Base-by-base conservation (phyloP, 2,113 vertebrate species). In the Corythaixoides concolor region DNA sequence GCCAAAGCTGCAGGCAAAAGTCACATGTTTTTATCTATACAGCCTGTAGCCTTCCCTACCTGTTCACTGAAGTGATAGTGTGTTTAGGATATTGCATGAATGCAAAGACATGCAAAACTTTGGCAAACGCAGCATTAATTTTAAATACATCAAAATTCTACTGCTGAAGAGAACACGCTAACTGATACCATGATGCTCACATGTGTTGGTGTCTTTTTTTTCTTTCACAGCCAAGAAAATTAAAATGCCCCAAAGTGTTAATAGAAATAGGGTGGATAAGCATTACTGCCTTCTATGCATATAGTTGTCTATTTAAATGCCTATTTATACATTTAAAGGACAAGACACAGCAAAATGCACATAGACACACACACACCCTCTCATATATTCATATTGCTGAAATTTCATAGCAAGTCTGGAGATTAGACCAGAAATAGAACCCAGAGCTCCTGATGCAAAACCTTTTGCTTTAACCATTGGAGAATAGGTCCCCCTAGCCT, bases 401-500 rank as follows among this genome's bases (percentile, higher is more conserved):
- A 94, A 72, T 81, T 66, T 75, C 33, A 68, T 28, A 78, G 64
- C 60, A 89, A 89, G 56, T 49, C 81, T 85, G 83, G 79, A 92
- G 93, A 92, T 92, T 72, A 92, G 41, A 76, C 68, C 62, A 94
- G 86, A 90, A 94, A 91, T 64, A 96, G 80, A 95, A 89, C 24
- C 60, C 37, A 73, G 90, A 85, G 81, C 52, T 88, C 80, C 69
- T 85, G 69, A 94, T 74, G 66, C 41, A 93, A 85, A 88, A 33
- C 16, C 50, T 89, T 89, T 83, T 82, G 24, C 79, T 90, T 81
- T 81, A 96, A 79, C 96, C 74, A 80, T 90, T 94, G 18, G 22
- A 97, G 95, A 97, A 95, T 93, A 96, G 66, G 95, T 94, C 86
- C 79, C 72, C 23, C 18, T 23, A 81, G 90, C 67, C 70, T 96